Evolutionary conservation across 2,888 invertebrate species (phyloP).

Genomic region (Drosophila melanosoma): DNA sequence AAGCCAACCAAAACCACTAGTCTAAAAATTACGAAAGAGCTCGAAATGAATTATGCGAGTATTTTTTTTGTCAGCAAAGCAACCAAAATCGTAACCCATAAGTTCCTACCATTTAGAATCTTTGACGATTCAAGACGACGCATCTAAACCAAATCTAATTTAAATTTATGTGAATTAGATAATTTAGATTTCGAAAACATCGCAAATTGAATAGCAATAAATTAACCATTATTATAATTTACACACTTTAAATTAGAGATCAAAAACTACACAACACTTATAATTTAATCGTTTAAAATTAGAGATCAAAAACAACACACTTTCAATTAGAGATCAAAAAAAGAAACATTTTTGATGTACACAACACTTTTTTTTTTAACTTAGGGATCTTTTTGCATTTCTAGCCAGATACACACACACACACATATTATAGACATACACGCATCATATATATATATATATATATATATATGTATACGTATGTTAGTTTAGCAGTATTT

Average conservation of each 20-base stretch:
- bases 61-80: conserved; percentile 11
- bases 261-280: neutral
- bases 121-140: neutral
- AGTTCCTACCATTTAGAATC: conserved; percentile 57
- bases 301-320: neutral
- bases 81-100: conserved; percentile 32
- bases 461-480: neutral
- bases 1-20: conserved; percentile 45
- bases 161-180: conserved; percentile 7
- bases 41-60: conserved; percentile 21
- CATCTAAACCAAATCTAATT: conserved; percentile 3
- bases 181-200: neutral
- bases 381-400: conserved; percentile 19
- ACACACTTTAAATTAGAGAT: conserved; percentile 3
- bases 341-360: too few relatives aligned
- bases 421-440: neutral
- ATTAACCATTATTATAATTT: neutral
- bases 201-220: conserved; percentile 1
- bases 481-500: neutral
- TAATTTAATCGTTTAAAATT: neutral
- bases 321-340: too few relatives aligned
- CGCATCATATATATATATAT: neutral
- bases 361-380: too few relatives aligned
- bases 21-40: conserved; percentile 53
- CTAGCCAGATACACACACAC: neutral